These are phyloP conservation scores for Serilophus lunatus DNA, from an alignment of 2,113 vertebrate genomes.

Conservation along the genomic window DNA sequence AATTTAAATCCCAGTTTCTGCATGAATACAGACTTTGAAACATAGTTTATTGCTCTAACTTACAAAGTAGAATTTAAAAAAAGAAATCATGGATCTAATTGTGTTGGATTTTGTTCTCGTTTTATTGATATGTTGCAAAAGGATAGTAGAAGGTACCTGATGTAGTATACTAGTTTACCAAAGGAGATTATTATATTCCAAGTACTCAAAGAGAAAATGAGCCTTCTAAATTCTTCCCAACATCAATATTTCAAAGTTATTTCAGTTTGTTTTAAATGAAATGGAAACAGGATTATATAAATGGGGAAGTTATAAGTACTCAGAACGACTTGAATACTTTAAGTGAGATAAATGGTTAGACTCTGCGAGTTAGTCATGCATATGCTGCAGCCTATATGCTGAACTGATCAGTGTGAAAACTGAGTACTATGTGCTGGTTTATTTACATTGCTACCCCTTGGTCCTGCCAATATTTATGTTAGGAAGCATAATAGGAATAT, in stretches of 20 bases:
- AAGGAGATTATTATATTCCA: not conserved
- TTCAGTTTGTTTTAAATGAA: not conserved
- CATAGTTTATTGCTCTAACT: not conserved
- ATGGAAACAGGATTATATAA: not conserved
- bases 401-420: not conserved
- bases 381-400: not conserved
- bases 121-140: not conserved
- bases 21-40: not conserved
- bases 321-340: not conserved
- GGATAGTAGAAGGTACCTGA: not conserved
- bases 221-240: not conserved
- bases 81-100: not conserved
- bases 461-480: not conserved
- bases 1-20: not conserved
- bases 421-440: not conserved
- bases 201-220: not conserved
- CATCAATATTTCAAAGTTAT: not conserved
- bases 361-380: not conserved
- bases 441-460: not conserved
- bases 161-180: not conserved
- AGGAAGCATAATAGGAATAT: not conserved
- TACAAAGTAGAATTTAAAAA: not conserved
- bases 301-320: not conserved
- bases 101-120: not conserved
- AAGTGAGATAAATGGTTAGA: not conserved